A percentile compares a stretch with the other conserved stretches of the same genome.
Conservation (phyloP, 2,797 vertebrate species). For the Phyllotis vaccarum region DNA sequence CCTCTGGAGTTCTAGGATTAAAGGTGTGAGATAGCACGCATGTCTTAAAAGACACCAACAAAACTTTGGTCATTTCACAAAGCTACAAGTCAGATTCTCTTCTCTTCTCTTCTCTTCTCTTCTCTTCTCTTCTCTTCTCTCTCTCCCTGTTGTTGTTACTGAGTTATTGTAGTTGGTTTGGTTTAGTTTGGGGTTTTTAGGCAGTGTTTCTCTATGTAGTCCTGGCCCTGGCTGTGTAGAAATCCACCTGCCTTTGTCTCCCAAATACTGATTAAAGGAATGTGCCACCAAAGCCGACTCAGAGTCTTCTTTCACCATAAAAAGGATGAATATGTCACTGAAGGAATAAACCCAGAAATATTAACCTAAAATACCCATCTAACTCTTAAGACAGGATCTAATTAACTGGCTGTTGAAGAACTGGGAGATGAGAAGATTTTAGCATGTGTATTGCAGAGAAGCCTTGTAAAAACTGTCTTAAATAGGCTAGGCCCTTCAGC, state of each 20-base stretch:
- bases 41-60: constrained; percentile 18
- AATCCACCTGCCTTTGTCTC: too few relatives aligned
- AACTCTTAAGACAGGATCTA: constrained; percentile 55
- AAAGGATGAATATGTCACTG: constrained; percentile 7
- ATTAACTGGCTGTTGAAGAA: constrained; percentile 33
- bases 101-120: too few relatives aligned
- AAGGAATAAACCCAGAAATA: constrained; percentile 38
- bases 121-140: too few relatives aligned
- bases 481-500: neutral
- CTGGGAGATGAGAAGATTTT: neutral
- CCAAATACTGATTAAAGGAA: too few relatives aligned
- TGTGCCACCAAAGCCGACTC: too few relatives aligned
- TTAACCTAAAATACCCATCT: constrained; percentile 61
- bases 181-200: too few relatives aligned
- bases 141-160: fast-evolving
- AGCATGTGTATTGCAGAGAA: neutral
- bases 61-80: constrained; percentile 40
- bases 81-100: constrained; percentile 29
- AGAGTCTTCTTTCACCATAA: constrained; percentile 24
- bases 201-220: neutral
- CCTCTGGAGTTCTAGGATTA: neutral
- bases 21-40: neutral
- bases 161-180: too few relatives aligned
- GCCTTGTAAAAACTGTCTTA: constrained; percentile 30
- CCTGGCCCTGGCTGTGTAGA: neutral